These are phyloP conservation scores for Rhinopomastus cyanomelas DNA, from an alignment of 2,113 vertebrate genomes.

Conservation along the genomic window DNA sequence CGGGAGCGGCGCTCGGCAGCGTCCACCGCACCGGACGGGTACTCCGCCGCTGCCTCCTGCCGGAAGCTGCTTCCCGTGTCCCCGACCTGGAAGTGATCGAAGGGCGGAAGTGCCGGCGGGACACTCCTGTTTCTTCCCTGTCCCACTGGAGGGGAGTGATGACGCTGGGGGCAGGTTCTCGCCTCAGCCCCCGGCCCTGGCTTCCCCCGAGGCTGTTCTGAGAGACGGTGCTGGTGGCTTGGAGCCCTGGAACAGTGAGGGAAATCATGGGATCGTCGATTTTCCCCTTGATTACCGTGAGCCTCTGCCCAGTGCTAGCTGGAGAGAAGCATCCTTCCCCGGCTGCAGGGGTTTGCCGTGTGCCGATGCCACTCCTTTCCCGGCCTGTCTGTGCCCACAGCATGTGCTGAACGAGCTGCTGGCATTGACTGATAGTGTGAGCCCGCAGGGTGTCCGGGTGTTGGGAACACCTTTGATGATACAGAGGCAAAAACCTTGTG, in stretches of 20 bases:
- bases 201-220: not conserved
- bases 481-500: no score
- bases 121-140: rapidly evolving
- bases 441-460: no score
- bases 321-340: no score
- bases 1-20: no score
- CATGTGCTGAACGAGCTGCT: no score
- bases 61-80: not conserved
- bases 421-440: no score
- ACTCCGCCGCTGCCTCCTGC: not conserved
- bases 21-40: no score
- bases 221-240: not conserved
- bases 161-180: not conserved
- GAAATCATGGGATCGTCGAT: not conserved
- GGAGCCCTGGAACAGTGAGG: not conserved
- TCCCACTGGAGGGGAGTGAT: rapidly evolving
- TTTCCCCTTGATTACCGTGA: not conserved
- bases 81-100: constrained; percentile 40
- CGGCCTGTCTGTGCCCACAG: no score
- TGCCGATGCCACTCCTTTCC: no score
- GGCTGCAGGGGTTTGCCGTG: no score
- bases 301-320: no score
- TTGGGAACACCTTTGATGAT: no score
- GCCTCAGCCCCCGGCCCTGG: not conserved
- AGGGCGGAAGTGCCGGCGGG: not conserved